Evolutionary conservation across 2,888 invertebrate genomes (phyloP).

Genomic region (Sarcophaga caerulescens): DNA sequence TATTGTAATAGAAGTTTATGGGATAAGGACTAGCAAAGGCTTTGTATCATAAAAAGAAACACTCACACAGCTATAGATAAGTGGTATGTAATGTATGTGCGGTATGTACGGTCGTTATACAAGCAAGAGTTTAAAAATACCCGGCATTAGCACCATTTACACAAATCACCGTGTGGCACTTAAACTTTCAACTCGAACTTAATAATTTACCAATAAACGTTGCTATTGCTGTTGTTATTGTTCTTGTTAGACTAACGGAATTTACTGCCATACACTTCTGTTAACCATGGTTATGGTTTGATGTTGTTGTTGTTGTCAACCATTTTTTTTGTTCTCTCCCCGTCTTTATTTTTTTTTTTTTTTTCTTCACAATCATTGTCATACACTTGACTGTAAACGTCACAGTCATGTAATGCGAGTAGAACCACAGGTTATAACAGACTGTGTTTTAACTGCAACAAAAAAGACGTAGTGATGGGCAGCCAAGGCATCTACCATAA

Average conservation of each 20-base stretch:
- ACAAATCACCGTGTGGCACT: conserved; percentile 68
- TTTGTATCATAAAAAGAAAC: not conserved
- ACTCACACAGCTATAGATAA: not conserved
- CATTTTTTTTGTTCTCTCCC: not conserved
- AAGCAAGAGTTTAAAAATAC: not conserved
- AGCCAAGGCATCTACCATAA: conserved; percentile 40
- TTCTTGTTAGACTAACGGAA: conserved; percentile 9
- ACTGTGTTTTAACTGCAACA: not conserved
- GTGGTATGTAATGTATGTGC: no score
- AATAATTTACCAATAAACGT: conserved; percentile 66
- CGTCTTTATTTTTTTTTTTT: not conserved
- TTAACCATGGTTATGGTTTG: conserved; percentile 7
- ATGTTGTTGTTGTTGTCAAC: not conserved
- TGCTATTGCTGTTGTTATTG: conserved; percentile 21
- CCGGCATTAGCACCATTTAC: conserved; percentile 67
- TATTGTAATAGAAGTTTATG: not conserved
- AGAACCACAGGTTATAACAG: not conserved
- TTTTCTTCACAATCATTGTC: not conserved
- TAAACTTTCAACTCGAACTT: conserved; percentile 68
- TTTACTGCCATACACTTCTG: not conserved
- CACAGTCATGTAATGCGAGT: conserved; percentile 23
- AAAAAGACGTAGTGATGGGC: not conserved
- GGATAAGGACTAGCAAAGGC: not conserved
- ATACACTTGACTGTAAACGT: conserved; percentile 25
- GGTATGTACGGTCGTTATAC: not conserved